Evolutionary conservation across 2,888 invertebrate genomes (phyloP).

Genomic region (Andrena bucephala): DNA sequence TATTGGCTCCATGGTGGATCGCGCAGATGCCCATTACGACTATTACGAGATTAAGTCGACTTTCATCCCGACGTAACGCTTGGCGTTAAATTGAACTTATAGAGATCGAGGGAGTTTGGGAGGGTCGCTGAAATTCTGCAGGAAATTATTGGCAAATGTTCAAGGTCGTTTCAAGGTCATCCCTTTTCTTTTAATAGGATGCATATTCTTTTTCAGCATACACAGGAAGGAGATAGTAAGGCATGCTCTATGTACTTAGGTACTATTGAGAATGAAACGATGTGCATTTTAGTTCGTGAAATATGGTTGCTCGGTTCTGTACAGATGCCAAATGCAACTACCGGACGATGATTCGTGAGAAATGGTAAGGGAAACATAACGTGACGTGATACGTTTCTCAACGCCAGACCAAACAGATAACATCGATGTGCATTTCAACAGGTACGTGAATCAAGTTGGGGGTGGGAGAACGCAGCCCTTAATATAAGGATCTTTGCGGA

Average conservation of each 20-base stretch:
- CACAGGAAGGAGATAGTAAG: not conserved
- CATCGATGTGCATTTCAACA: slow-evolving; percentile 29
- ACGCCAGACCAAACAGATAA: slow-evolving; percentile 26
- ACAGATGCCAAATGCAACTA: slow-evolving; percentile 31
- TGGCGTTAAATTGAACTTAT: not conserved
- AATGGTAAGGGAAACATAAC: not conserved
- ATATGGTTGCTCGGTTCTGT: not conserved
- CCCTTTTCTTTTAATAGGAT: not conserved
- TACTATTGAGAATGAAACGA: not conserved
- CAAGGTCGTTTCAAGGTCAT: not conserved
- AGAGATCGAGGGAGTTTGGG: not conserved
- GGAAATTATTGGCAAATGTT: not conserved
- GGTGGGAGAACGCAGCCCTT: slow-evolving; percentile 11
- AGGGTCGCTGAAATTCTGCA: not conserved
- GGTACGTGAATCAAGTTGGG: not conserved
- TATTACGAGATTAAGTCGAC: slow-evolving; percentile 56
- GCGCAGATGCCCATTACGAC: slow-evolving; percentile 48
- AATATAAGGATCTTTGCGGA: slow-evolving; percentile 9
- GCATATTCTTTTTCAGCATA: not conserved
- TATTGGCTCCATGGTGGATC: slow-evolving; percentile 55
- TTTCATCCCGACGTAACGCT: slow-evolving; percentile 14
- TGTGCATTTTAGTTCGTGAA: not conserved
- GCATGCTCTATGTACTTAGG: not conserved
- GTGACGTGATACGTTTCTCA: not conserved
- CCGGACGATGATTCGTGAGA: slow-evolving; percentile 5